phyloP scores from a whole-genome alignment of 2,888 invertebrate genomes.

The Dryobota labecula region DNA sequence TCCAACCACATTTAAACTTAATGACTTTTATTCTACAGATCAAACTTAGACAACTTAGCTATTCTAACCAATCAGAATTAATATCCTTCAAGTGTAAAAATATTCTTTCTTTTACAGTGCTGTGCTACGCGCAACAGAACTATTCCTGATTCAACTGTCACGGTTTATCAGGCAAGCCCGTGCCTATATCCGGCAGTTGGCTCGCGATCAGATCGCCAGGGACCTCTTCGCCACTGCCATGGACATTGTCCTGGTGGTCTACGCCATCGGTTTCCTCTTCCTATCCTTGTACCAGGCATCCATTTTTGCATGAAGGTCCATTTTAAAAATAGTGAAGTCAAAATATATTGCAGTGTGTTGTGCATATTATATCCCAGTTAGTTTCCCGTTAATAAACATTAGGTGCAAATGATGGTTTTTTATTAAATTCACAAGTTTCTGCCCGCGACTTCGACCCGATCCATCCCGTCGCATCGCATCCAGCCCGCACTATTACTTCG shows the following conservation, averaged over 20 bases:
- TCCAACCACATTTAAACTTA: neutral
- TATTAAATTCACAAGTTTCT: too few species aligned
- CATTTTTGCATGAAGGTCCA: slow-evolving; percentile 52
- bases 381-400: slow-evolving; percentile 47
- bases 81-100: neutral
- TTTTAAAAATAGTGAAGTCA: slow-evolving; percentile 51
- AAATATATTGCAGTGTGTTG: slow-evolving; percentile 38
- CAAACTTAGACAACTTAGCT: neutral
- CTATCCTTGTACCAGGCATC: slow-evolving; percentile 80
- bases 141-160: slow-evolving; percentile 68
- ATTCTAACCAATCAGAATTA: neutral
- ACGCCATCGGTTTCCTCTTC: slow-evolving; percentile 82
- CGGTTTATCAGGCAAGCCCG: slow-evolving; percentile 63
- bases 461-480: too few species aligned
- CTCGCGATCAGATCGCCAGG: slow-evolving; percentile 70
- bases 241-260: slow-evolving; percentile 80
- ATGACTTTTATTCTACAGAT: neutral
- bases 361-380: slow-evolving; percentile 28
- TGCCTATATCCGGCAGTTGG: slow-evolving; percentile 67
- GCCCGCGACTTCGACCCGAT: too few species aligned
- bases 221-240: slow-evolving; percentile 80
- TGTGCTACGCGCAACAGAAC: slow-evolving; percentile 69
- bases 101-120: slow-evolving; percentile 64
- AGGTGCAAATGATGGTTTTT: slow-evolving; percentile 21
- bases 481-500: too few species aligned